phyloP scores from a whole-genome alignment of 1,140 invertebrate species.

The Asobara japonica region DNA sequence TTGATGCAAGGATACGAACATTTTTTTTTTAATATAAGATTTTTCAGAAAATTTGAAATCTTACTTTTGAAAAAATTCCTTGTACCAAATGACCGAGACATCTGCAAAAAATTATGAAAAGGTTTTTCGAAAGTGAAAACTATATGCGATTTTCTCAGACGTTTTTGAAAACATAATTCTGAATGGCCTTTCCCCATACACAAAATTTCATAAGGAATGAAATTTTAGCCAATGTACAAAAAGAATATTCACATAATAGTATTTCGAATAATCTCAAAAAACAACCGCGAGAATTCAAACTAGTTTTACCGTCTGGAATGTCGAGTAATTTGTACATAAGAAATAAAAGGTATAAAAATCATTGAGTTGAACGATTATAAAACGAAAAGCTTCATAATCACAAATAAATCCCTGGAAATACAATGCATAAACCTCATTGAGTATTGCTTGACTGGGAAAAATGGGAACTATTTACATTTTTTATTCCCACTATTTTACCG shows the following conservation, averaged over 20 bases:
- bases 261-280: not conserved
- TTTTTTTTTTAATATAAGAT: too few species aligned
- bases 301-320: not conserved
- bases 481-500: not conserved
- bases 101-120: too few species aligned
- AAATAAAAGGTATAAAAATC: not conserved
- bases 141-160: too few species aligned
- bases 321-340: slow-evolving; percentile 11
- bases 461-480: not conserved
- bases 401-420: slow-evolving; percentile 3
- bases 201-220: not conserved
- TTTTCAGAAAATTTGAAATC: too few species aligned
- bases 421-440: not conserved
- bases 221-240: not conserved
- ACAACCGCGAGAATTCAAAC: not conserved
- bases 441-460: not conserved
- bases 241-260: not conserved
- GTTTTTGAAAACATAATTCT: too few species aligned
- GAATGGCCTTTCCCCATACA: not conserved
- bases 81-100: too few species aligned
- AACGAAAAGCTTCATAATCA: not conserved
- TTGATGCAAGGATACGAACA: too few species aligned
- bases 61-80: too few species aligned
- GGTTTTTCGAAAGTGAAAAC: too few species aligned
- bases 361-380: not conserved